Conservation (phyloP, 2,888 invertebrate species). For the Parnassius glacialis region DNA sequence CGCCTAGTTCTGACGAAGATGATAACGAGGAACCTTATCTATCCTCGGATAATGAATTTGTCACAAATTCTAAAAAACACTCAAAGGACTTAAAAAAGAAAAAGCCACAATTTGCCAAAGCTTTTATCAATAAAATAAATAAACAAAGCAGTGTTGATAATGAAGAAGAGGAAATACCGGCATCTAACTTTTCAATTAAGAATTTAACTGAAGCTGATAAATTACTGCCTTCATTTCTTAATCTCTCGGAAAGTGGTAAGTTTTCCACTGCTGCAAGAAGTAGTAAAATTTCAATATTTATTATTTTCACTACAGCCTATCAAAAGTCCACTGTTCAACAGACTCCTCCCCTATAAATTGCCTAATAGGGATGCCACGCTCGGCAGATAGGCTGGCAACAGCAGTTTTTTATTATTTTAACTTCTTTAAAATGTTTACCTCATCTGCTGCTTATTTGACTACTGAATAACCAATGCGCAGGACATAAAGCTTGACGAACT, state of each 20-base stretch:
- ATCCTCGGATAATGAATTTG: constrained; percentile 60
- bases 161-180: constrained; percentile 38
- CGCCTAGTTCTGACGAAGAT: constrained; percentile 58
- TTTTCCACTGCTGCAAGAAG: constrained; percentile 22
- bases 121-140: constrained; percentile 52
- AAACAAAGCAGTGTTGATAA: constrained; percentile 44
- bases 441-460: too few species aligned
- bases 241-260: constrained; percentile 77
- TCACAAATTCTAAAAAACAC: constrained; percentile 30
- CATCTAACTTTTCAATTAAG: constrained; percentile 56
- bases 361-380: too few species aligned
- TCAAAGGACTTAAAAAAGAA: constrained; percentile 28
- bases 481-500: too few species aligned
- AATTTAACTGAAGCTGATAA: constrained; percentile 73
- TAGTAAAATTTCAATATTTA: constrained; percentile 2
- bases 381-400: too few species aligned
- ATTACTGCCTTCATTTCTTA: constrained; percentile 64
- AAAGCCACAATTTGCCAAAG: constrained; percentile 51
- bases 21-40: constrained; percentile 44
- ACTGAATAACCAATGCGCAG: too few species aligned
- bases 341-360: too few species aligned
- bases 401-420: too few species aligned
- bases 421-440: too few species aligned
- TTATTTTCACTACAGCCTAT: too few species aligned
- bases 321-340: too few species aligned